Evolutionary conservation across 2,797 vertebrate species (phyloP), one percentile per base, ranked within the genome.

Genomic region (Phataginus tricuspis): DNA sequence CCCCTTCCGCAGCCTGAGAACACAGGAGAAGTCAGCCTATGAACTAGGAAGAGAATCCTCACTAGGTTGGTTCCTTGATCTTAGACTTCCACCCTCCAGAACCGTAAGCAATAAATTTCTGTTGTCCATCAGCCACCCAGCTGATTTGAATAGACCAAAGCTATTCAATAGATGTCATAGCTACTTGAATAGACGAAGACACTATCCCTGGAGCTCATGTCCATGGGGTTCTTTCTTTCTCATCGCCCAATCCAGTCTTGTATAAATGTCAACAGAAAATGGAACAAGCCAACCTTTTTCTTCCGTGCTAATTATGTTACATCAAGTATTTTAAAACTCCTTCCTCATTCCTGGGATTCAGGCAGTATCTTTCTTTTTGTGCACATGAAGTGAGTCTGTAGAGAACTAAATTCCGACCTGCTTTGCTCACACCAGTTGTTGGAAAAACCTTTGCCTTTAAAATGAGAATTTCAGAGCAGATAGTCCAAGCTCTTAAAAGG

Each of bases 261-360:
- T 66, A 92, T 59, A 94, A 96, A 90, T 1, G 77, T 55, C 92
- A 66, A 61, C 82, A 77, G 29, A 1, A 78, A 61, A 69, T 6
- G 94, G 83, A 74, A 25, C 63, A 77, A 90, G 34, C 69, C 27
- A 96, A 91, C 61, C 31, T 64, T 87, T 89, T 83, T 61, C 92
- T 96, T 91, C 77, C 19, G 0, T 23, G 34, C 31, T 87, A 89
- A 93, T 94, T 89, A 53, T 42, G 37, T 7, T 75, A 29, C 14
- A 72, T 39, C 89, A 63, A 75, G 66, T 12, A 21, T 59, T 66
- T 61, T 45, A 45, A 82, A 68, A 92, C 68, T 27, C 49, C 49
- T 57, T n/a, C 86, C 49, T 13, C 23, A 7, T 88, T 96, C 31
- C 87, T 86, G 75, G 78, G 53, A 61, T 79, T 69, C 42, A 59